Evolutionary conservation across 2,888 invertebrate species (phyloP), one percentile per base, ranked within the genome.

Genomic region (Lamellibrachia columna): DNA sequence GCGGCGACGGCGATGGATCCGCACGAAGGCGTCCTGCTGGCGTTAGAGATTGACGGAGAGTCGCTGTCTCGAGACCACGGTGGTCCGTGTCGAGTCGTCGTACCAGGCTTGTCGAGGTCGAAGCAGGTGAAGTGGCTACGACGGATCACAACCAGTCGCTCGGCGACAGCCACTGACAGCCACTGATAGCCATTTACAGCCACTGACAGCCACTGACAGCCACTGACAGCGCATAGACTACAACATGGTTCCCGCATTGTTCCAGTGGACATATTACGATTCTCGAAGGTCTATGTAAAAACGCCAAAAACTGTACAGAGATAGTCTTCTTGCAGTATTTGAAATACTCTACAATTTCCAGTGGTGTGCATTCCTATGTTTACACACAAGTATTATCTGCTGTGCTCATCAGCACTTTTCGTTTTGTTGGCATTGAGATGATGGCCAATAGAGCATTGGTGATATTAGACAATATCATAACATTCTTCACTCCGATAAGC

Each of bases 151-250:
- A 97, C 99, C 1, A 98, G 90, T 97, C 98, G 22, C 99, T 99
- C 90, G 98, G 99, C 22, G 60, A 22, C 22, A 15, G 60, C 60
- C 15, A 9, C 15, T 11, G 60, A 22, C 60, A 60, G 60, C 22
- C 15, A 0, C 97, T 98, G 90, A 97, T 98, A 22, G 99, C 99
- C 75, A 98, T 99, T 94, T 97, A 97, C 9, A 98, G 98, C 0
- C 99, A 99, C 97, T 98, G 90, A 97, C 98, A 22, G 99, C 99
- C 75, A 98, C 99, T 94, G 97, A 97, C 9, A 98, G 98, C 0
- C 99, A 99, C 96, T 99, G 99, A 98, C 99, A 99, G 96, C 98
- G 98, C 96, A 98, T 98, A 93, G 99, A 99, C 97, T 99, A 99
- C 97, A 99, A 99, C 96, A 95, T 96, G 3, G 96, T 97, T 94